These are phyloP conservation scores for Bombus confusus DNA, from an alignment of 1,140 invertebrate species.

Conservation along the genomic window DNA sequence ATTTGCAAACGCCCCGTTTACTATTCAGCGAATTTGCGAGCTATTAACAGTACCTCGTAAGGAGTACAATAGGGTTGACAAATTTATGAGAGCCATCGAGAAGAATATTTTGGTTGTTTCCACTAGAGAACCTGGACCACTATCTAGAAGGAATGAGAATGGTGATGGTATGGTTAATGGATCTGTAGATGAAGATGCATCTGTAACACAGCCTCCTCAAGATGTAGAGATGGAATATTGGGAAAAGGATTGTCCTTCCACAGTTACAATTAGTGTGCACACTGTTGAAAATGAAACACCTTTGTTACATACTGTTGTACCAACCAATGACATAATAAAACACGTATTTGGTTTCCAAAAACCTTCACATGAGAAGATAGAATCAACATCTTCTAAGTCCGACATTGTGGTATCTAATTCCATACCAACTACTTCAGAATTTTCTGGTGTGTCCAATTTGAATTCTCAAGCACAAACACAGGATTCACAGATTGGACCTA, in stretches of 20 bases:
- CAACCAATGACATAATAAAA: slow-evolving; percentile 47
- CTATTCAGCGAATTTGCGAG: slow-evolving; percentile 97
- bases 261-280: slow-evolving; percentile 64
- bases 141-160: slow-evolving; percentile 85
- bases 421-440: slow-evolving; percentile 65
- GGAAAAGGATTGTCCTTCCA: slow-evolving; percentile 77
- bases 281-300: slow-evolving; percentile 57
- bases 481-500: slow-evolving; percentile 42
- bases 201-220: slow-evolving; percentile 65
- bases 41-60: slow-evolving; percentile 94
- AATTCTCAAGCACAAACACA: slow-evolving; percentile 54
- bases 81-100: slow-evolving; percentile 97
- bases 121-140: slow-evolving; percentile 92
- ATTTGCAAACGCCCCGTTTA: slow-evolving; percentile 96
- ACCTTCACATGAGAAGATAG: slow-evolving; percentile 54
- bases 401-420: slow-evolving; percentile 66
- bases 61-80: slow-evolving; percentile 97
- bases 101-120: slow-evolving; percentile 97
- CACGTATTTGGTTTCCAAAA: slow-evolving; percentile 52
- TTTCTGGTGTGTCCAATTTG: slow-evolving; percentile 56
- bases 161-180: slow-evolving; percentile 86
- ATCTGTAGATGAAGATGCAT: slow-evolving; percentile 77
- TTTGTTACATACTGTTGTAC: slow-evolving; percentile 54
- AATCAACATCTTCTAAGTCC: slow-evolving; percentile 38
- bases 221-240: slow-evolving; percentile 80